Evolutionary conservation across 2,113 vertebrate genomes (phyloP), one percentile per base, ranked within the genome.

Genomic region (Salvelinus alpinus): DNA sequence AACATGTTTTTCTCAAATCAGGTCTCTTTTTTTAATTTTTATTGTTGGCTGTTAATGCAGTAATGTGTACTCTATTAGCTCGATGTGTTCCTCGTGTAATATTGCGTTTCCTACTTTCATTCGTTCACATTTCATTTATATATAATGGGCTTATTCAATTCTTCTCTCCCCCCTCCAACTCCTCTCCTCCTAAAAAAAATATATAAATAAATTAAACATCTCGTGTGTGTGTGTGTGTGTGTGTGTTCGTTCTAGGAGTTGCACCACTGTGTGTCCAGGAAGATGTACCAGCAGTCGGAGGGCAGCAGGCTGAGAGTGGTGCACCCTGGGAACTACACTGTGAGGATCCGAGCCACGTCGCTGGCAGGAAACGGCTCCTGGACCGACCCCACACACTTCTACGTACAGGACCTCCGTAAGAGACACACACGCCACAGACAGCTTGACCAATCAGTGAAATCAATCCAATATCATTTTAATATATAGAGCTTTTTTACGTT

Each of bases 291-390:
- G 47, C 71, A 44, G 2, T 92, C 93, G 2, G 84, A 72, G 0
- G 97, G 97, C 81, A 96, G 94, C 81, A 92, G 84, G 74, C 92
- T 99, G 22, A 94, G 94, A 0, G 94, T 95, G 3, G 92, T 97
- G 68, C 93, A 94, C 3, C 94, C 97, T 0, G 97, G 97, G 13
- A 99, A 99, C 84, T 99, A 99, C 91, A 96, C 95, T 0, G 95
- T 97, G 31, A 90, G 95, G 0, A 87, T 99, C 22, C 89, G 97
- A 14, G 97, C 97, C 51, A 98, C 97, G 0, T 99, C 97, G 0
- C 90, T 99, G 86, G 96, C 97, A 0, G 97, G 97, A 2, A 99
- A 98, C 0, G 97, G 97, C 60, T 99, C 97, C 0, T 99, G 97
- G 97, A 99, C 97, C 0, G 94, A 98, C 8, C 93, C 95, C 1